Evolutionary conservation across 2,797 vertebrate species (phyloP).

Genomic region (Characodon lateralis): DNA sequence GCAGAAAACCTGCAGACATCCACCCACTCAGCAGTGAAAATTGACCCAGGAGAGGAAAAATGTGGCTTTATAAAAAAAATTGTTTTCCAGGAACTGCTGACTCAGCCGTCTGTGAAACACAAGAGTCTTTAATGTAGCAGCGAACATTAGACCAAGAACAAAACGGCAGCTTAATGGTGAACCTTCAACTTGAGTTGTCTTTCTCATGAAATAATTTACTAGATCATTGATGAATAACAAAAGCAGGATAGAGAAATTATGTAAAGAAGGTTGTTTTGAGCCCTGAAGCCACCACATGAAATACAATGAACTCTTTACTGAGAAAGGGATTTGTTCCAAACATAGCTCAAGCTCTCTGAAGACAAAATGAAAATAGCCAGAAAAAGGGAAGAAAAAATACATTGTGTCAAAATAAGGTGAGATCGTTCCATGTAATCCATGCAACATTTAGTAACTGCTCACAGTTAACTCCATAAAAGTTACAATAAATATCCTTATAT

Average conservation of each 20-base stretch:
- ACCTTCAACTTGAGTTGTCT: constrained; percentile 3
- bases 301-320: neutral
- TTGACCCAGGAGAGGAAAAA: constrained; percentile 30
- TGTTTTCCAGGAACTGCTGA: constrained; percentile 22
- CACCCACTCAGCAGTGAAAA: constrained; percentile 4
- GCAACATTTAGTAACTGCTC: no score
- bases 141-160: constrained; percentile 11
- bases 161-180: constrained; percentile 2
- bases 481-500: no score
- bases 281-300: neutral
- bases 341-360: neutral
- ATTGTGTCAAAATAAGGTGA: no score
- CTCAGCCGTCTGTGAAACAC: constrained; percentile 23
- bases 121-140: constrained; percentile 17
- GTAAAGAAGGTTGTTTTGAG: neutral
- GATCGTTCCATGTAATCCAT: no score
- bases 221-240: constrained; percentile 11
- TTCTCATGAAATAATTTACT: neutral
- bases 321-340: neutral
- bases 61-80: constrained; percentile 17
- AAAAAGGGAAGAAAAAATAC: neutral
- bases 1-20: constrained; percentile 19
- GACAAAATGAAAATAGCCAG: neutral
- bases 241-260: neutral
- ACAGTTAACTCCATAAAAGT: no score